Conservation (phyloP, 2,888 invertebrate species). For the Acholoe squamosa region DNA sequence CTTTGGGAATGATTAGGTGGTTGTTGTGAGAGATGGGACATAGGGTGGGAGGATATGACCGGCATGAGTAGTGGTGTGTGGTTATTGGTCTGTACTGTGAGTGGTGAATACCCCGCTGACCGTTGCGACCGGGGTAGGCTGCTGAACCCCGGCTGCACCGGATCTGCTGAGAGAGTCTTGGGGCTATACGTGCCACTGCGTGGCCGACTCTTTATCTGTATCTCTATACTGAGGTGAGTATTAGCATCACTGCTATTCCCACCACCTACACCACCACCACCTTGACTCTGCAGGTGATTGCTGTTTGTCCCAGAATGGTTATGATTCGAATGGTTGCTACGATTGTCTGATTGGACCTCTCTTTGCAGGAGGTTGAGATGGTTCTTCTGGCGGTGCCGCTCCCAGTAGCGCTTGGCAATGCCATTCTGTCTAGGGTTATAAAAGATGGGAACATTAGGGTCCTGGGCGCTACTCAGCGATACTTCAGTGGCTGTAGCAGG, state of each 20-base stretch:
- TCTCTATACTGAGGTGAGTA: conserved; percentile 77
- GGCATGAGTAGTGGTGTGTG: conserved; percentile 56
- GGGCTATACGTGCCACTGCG: conserved; percentile 49
- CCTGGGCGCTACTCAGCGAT: conserved; percentile 65
- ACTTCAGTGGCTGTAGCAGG: conserved; percentile 58
- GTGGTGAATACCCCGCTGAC: conserved; percentile 57
- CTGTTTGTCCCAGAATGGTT: conserved; percentile 36
- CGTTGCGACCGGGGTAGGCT: conserved; percentile 47
- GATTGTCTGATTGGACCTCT: conserved; percentile 75
- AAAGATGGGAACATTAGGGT: conserved; percentile 86
- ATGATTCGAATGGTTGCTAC: conserved; percentile 56
- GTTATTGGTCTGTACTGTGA: conserved; percentile 14
- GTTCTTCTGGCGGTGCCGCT: conserved; percentile 85
- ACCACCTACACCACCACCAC: conserved; percentile 13
- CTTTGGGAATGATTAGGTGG: not conserved
- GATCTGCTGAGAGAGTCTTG: not conserved
- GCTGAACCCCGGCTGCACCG: not conserved
- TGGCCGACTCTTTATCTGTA: conserved; percentile 73
- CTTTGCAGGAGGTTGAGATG: conserved; percentile 78
- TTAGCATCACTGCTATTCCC: conserved; percentile 75
- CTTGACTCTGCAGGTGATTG: conserved; percentile 68
- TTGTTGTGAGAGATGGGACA: not conserved
- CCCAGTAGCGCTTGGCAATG: conserved; percentile 95
- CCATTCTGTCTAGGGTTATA: conserved; percentile 97
- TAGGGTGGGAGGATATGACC: conserved; percentile 21